These are phyloP conservation scores for Acanthopagrus latus DNA, from an alignment of 2,797 vertebrate species.

Conservation along the genomic window DNA sequence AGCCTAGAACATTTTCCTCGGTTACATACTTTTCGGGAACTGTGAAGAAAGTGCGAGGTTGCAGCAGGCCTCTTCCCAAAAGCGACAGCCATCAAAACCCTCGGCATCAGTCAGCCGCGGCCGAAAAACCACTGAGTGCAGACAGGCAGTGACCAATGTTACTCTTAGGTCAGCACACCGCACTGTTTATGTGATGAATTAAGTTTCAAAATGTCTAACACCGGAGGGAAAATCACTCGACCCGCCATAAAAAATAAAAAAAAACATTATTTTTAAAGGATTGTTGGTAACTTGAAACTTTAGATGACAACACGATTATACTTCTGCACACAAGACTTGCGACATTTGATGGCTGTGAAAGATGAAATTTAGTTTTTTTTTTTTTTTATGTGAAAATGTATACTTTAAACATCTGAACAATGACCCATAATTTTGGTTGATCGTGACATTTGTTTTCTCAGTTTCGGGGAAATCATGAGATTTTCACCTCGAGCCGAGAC, in stretches of 20 bases:
- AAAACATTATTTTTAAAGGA: conserved; percentile 3
- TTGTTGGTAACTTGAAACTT: conserved; percentile 21
- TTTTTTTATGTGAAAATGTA: background rate
- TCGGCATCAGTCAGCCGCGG: background rate
- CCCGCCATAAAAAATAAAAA: background rate
- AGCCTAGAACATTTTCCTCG: conserved; percentile 27
- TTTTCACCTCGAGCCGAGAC: conserved; percentile 2
- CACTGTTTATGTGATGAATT: conserved; percentile 31
- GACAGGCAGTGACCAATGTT: conserved; percentile 43
- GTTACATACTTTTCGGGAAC: conserved; percentile 23
- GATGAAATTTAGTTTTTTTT: background rate
- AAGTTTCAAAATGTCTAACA: conserved; percentile 26
- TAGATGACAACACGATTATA: conserved; percentile 34
- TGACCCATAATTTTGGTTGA: background rate
- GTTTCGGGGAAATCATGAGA: conserved; percentile 16
- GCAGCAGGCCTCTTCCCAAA: conserved; percentile 37
- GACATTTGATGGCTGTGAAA: background rate
- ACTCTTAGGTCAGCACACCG: conserved; percentile 30
- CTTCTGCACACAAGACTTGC: background rate
- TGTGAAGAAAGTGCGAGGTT: conserved; percentile 39
- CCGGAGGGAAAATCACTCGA: background rate
- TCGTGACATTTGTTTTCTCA: background rate
- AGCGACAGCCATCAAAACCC: conserved; percentile 44
- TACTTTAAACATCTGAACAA: background rate
- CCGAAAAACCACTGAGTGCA: conserved; percentile 48